phyloP scores from a whole-genome alignment of 2,888 invertebrate species.

The Eristalinus sepulchralis region DNA sequence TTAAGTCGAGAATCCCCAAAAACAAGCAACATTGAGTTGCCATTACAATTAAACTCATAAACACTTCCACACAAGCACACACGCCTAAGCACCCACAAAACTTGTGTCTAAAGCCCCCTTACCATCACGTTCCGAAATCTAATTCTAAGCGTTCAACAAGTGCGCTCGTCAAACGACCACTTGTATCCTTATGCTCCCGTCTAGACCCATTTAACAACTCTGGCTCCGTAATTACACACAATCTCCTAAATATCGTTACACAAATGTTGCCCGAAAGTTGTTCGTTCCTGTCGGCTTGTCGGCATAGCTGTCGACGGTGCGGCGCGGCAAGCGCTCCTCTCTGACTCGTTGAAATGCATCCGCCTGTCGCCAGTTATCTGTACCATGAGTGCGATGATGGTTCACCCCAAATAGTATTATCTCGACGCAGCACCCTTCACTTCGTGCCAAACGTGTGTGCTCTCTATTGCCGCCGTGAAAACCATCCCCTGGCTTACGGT shows the following conservation, averaged over 20 bases:
- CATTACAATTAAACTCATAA: background rate
- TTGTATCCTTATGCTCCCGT: constrained; percentile 14
- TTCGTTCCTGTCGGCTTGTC: background rate
- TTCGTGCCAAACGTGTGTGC: constrained; percentile 11
- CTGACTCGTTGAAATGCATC: constrained; percentile 44
- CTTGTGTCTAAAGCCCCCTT: background rate
- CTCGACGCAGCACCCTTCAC: constrained; percentile 20
- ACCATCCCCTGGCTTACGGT: background rate
- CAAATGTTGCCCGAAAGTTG: constrained; percentile 37
- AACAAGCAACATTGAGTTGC: background rate
- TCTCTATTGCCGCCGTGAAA: background rate
- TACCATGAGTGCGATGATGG: constrained; percentile 30
- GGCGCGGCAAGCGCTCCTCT: background rate
- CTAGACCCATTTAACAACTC: constrained; percentile 34
- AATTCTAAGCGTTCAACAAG: constrained; percentile 44
- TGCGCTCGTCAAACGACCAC: constrained; percentile 25
- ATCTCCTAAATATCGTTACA: constrained; percentile 42
- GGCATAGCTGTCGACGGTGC: background rate
- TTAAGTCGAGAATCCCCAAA: background rate
- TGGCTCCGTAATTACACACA: constrained; percentile 35
- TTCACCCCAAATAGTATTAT: constrained; percentile 39
- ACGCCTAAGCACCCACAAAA: background rate
- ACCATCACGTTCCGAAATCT: background rate
- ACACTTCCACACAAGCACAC: background rate
- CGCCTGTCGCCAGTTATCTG: constrained; percentile 47